phyloP scores from a whole-genome alignment of 2,113 vertebrate species.

The Neopipo cinnamomea region DNA sequence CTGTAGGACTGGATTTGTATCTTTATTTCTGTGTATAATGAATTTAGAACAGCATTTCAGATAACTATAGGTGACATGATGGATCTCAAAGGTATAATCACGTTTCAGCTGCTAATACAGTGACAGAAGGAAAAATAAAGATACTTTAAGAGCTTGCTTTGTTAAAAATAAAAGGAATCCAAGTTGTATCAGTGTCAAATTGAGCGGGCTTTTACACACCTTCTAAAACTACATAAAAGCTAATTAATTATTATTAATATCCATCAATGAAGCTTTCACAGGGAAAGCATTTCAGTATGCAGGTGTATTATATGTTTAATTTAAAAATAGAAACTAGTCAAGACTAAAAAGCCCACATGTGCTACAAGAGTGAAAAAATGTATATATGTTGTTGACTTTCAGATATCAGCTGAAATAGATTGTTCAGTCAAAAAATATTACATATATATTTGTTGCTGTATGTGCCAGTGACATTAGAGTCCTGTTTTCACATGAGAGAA shows the following conservation, averaged over 20 bases:
- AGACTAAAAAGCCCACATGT: not conserved
- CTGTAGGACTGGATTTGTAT: not conserved
- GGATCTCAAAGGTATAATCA: conserved; percentile 18
- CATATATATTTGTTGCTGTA: not conserved
- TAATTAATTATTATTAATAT: not conserved
- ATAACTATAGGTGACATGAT: not conserved
- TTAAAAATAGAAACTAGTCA: not conserved
- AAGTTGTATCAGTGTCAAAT: not conserved
- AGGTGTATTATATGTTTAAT: not conserved
- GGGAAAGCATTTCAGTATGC: not conserved
- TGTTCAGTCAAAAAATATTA: not conserved
- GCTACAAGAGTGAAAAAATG: not conserved
- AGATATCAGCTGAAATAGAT: not conserved
- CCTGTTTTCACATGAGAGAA: not conserved
- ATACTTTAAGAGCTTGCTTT: not conserved
- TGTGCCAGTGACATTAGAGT: rapidly evolving
- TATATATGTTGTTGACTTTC: not conserved
- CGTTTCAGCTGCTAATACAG: not conserved
- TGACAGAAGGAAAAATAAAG: not conserved
- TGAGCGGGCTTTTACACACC: not conserved
- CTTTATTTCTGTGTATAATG: conserved; percentile 6
- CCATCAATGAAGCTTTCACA: not conserved
- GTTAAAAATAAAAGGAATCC: not conserved
- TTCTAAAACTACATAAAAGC: not conserved
- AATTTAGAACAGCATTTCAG: not conserved